These are phyloP conservation scores for Drosophila helvetica DNA, from an alignment of 2,888 invertebrate genomes.

Conservation along the genomic window DNA sequence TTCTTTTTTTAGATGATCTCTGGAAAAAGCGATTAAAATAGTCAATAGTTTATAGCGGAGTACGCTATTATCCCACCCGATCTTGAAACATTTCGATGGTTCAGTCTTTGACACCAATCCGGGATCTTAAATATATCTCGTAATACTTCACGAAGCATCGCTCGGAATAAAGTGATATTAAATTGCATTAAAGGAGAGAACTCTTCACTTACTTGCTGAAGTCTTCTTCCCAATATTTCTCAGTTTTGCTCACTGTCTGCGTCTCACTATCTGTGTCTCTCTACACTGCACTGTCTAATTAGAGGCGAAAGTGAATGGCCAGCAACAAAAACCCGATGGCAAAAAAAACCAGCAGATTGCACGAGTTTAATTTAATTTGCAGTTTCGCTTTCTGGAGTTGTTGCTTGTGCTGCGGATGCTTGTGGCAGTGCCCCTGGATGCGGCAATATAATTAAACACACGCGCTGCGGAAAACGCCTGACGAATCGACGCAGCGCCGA, in stretches of 20 bases:
- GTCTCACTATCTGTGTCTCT: background rate
- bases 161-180: background rate
- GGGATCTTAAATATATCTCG: too few relatives aligned
- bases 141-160: too few relatives aligned
- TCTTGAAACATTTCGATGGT: too few relatives aligned
- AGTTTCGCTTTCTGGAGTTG: constrained; percentile 21
- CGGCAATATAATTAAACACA: constrained; percentile 58
- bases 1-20: too few relatives aligned
- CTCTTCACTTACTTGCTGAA: background rate
- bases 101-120: too few relatives aligned
- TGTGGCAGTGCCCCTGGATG: constrained; percentile 8
- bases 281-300: constrained; percentile 1
- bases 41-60: too few relatives aligned
- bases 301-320: background rate
- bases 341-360: constrained; percentile 11
- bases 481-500: constrained; percentile 6
- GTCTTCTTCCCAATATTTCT: background rate
- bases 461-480: constrained; percentile 52
- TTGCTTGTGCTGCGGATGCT: constrained; percentile 14
- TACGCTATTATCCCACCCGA: too few relatives aligned
- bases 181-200: too few relatives aligned
- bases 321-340: constrained; percentile 4
- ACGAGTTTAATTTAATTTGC: constrained; percentile 33
- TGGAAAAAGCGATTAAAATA: too few relatives aligned
- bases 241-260: background rate